These are phyloP conservation scores for Tachina fera DNA, from an alignment of 2,888 invertebrate genomes.

Conservation along the genomic window DNA sequence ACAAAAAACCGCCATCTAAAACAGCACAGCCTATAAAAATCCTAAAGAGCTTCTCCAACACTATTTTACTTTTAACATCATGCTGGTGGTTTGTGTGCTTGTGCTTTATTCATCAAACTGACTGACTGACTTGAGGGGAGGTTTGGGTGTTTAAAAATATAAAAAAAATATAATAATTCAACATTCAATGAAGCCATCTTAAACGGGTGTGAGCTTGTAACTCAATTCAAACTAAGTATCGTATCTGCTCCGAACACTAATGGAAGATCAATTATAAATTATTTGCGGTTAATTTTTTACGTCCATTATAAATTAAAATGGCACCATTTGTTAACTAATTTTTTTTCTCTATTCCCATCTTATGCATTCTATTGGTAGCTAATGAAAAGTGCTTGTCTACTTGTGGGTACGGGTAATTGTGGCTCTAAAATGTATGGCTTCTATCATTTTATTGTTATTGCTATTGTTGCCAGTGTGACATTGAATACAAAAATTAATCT, in stretches of 20 bases:
- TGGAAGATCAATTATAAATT: constrained; percentile 56
- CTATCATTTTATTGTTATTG: constrained; percentile 21
- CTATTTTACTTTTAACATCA: background rate
- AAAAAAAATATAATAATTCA: background rate
- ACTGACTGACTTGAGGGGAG: background rate
- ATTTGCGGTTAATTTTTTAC: constrained; percentile 60
- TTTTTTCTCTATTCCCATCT: constrained; percentile 4
- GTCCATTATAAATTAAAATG: constrained; percentile 35
- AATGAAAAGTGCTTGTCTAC: constrained; percentile 6
- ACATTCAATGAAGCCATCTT: constrained; percentile 53
- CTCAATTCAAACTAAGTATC: background rate
- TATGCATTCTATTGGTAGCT: constrained; percentile 11
- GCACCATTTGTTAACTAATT: constrained; percentile 34
- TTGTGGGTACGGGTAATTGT: constrained; percentile 20
- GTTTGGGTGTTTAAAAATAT: background rate
- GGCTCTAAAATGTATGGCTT: constrained; percentile 47
- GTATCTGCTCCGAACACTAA: constrained; percentile 1
- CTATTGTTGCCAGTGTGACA: constrained; percentile 16
- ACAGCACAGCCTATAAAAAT: constrained; percentile 41
- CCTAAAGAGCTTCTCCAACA: constrained; percentile 42
- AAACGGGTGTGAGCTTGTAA: constrained; percentile 47
- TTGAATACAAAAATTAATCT: constrained; percentile 37
- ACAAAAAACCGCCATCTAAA: constrained; percentile 20
- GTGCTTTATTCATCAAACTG: background rate
- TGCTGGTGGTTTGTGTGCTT: constrained; percentile 4